Conservation (phyloP, 2,888 invertebrate genomes). For the Drosophila acutilabella region DNA sequence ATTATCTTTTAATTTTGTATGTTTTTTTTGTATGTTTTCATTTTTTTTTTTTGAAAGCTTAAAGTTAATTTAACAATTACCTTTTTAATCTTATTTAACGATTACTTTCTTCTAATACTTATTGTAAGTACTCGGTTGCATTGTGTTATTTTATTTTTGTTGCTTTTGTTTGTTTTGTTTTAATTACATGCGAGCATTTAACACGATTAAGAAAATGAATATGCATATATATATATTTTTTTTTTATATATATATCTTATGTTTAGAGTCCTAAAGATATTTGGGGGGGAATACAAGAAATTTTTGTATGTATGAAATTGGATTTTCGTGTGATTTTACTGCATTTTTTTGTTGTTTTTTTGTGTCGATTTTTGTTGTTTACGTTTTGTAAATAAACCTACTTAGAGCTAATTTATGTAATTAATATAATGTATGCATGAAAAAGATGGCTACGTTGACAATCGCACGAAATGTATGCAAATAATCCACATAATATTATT, state of each 20-base stretch:
- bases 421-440: constrained; percentile 56
- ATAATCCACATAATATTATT: constrained; percentile 44
- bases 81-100: constrained; percentile 67
- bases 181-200: constrained; percentile 65
- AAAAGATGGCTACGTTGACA: constrained; percentile 69
- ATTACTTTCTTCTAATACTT: constrained; percentile 62
- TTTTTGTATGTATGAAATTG: constrained; percentile 53
- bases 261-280: constrained; percentile 56
- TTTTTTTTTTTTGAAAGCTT: constrained; percentile 52
- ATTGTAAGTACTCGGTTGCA: constrained; percentile 54
- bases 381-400: constrained; percentile 65
- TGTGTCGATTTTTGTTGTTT: background rate
- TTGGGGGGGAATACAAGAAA: constrained; percentile 62
- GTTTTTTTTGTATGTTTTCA: constrained; percentile 25
- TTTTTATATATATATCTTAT: constrained; percentile 28
- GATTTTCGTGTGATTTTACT: constrained; percentile 20
- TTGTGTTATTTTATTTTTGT: constrained; percentile 32
- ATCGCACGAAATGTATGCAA: constrained; percentile 50
- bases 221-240: constrained; percentile 42
- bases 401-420: constrained; percentile 64
- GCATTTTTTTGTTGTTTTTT: constrained; percentile 14
- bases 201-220: constrained; percentile 63
- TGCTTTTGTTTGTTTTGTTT: constrained; percentile 19
- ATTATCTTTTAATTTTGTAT: constrained; percentile 20
- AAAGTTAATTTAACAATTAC: constrained; percentile 69